A percentile compares a stretch with the other conserved stretches of the same genome.
These are phyloP conservation scores for Epirrhoe tristata DNA, from an alignment of 2,888 invertebrate species.

Conservation along the genomic window DNA sequence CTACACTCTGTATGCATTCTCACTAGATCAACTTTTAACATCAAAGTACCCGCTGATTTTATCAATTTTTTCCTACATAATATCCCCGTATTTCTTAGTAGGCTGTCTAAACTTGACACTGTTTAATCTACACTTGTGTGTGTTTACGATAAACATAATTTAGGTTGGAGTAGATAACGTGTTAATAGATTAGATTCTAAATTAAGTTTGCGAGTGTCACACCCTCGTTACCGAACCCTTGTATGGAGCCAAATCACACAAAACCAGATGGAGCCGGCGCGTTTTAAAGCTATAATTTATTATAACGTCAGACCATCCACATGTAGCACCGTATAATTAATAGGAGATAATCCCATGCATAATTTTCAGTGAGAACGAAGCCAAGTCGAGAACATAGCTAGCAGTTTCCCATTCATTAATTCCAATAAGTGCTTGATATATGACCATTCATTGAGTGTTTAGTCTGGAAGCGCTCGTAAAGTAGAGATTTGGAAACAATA, in stretches of 20 bases:
- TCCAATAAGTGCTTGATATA: constrained; percentile 35
- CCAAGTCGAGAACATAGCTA: constrained; percentile 31
- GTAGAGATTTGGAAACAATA: constrained; percentile 31
- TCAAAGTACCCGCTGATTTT: constrained; percentile 38
- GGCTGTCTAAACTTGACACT: constrained; percentile 35
- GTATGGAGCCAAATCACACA: constrained; percentile 49
- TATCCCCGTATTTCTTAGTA: constrained; percentile 37
- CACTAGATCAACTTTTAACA: constrained; percentile 53
- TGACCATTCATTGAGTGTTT: constrained; percentile 37
- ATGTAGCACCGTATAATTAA: constrained; percentile 55
- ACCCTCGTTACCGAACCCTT: constrained; percentile 61
- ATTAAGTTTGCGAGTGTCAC: constrained; percentile 67
- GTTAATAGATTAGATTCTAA: constrained; percentile 67
- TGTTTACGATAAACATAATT: constrained; percentile 49
- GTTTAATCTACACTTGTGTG: constrained; percentile 42
- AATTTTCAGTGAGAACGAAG: constrained; percentile 43
- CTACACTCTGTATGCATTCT: constrained; percentile 54
- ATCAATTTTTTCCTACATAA: constrained; percentile 37
- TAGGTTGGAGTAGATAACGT: constrained; percentile 56
- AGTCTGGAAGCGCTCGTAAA: constrained; percentile 35
- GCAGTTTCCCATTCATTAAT: constrained; percentile 32
- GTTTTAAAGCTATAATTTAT: constrained; percentile 63
- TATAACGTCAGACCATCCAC: constrained; percentile 54
- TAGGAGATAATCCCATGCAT: constrained; percentile 56
- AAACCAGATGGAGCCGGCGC: constrained; percentile 54